Evolutionary conservation across 2,888 invertebrate genomes (phyloP).

Genomic region (Frankliniella intonsa): DNA sequence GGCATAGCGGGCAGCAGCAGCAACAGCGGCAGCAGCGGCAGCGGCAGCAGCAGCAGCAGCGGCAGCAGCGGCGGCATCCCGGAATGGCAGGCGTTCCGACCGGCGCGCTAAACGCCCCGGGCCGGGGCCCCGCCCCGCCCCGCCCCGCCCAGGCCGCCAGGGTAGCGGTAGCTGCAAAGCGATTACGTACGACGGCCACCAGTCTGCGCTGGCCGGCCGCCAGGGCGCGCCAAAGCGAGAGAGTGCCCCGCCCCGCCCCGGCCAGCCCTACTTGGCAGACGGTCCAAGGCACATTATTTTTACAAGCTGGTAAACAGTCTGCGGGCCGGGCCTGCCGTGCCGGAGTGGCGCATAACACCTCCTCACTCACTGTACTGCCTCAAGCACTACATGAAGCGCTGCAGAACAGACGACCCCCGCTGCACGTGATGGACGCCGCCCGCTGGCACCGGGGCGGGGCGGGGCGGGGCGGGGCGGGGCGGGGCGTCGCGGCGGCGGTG

Average conservation of each 20-base stretch:
- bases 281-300: not conserved
- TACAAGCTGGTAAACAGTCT: not conserved
- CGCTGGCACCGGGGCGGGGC: not conserved
- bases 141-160: too few relatives aligned
- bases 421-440: not conserved
- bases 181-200: not conserved
- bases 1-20: not conserved
- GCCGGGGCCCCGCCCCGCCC: too few relatives aligned
- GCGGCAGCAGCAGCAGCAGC: not conserved
- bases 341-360: too few relatives aligned
- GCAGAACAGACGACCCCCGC: too few relatives aligned
- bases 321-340: not conserved
- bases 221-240: not conserved
- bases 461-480: not conserved
- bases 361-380: too few relatives aligned
- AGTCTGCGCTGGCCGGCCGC: not conserved
- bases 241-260: not conserved
- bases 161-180: not conserved
- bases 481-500: not conserved
- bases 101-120: too few relatives aligned
- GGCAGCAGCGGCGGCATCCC: not conserved
- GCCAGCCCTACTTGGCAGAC: constrained; percentile 7
- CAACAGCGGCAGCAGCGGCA: not conserved
- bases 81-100: too few relatives aligned
- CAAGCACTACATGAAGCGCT: too few relatives aligned